Percentiles rank a stretch among this genome's conserved stretches.
Conservation (phyloP, 2,113 vertebrate genomes). For the Ageneiosus marmoratus region DNA sequence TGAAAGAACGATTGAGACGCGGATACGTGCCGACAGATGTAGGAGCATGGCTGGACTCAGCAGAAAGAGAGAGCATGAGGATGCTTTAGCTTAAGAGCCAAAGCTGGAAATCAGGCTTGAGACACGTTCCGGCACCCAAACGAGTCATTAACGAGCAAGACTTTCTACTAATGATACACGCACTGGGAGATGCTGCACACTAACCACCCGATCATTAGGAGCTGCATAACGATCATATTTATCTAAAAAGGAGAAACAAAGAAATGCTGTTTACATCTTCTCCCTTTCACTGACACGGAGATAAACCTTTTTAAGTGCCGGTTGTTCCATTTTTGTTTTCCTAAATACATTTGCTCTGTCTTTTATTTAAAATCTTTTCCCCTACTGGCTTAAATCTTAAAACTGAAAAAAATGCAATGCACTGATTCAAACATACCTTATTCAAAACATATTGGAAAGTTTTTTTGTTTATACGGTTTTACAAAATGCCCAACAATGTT, state of each 20-base stretch:
- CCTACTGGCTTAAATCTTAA: constrained; percentile 52
- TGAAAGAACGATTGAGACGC: constrained; percentile 76
- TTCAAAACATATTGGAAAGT: constrained; percentile 57
- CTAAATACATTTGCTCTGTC: constrained; percentile 54
- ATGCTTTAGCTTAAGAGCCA: constrained; percentile 24
- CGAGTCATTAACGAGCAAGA: constrained; percentile 39
- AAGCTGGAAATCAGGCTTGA: constrained; percentile 18
- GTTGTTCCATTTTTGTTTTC: constrained; percentile 53
- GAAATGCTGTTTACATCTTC: constrained; percentile 20
- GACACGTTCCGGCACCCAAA: constrained; percentile 34
- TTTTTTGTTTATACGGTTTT: constrained; percentile 45
- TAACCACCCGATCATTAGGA: constrained; percentile 33
- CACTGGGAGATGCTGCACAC: constrained; percentile 32
- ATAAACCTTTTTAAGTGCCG: constrained; percentile 29
- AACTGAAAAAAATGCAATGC: constrained; percentile 54
- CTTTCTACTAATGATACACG: constrained; percentile 34
- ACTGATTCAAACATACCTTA: constrained; percentile 54
- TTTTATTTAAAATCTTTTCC: constrained; percentile 56
- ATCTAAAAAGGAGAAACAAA: constrained; percentile 1
- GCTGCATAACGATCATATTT: constrained; percentile 9
- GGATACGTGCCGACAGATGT: constrained; percentile 79
- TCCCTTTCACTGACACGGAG: constrained; percentile 25
- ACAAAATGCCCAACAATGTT: constrained; percentile 45
- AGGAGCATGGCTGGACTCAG: constrained; percentile 53
- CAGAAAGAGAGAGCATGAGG: constrained; percentile 34